Evolutionary conservation across 2,888 invertebrate species (phyloP).

Genomic region (Antheraea yamamai): DNA sequence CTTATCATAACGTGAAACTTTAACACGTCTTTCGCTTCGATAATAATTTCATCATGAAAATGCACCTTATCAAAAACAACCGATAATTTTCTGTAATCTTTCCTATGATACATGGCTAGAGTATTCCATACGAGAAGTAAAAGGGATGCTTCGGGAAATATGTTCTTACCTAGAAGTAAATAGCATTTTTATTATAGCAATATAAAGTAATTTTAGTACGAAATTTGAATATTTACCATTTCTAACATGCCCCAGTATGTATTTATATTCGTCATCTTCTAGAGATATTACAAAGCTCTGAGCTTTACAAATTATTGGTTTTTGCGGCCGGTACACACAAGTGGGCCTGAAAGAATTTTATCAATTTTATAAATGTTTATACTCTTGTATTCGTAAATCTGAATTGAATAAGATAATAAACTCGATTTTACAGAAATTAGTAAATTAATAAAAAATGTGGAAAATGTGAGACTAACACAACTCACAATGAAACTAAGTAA

Average conservation of each 20-base stretch:
- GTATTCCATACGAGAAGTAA: slow-evolving; percentile 73
- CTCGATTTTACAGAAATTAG: not conserved
- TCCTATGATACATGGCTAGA: slow-evolving; percentile 56
- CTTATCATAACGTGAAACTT: slow-evolving; percentile 20
- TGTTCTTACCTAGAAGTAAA: slow-evolving; percentile 66
- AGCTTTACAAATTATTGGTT: not conserved
- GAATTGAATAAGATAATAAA: no score
- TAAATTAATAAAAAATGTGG: no score
- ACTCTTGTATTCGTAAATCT: no score
- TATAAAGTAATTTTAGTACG: no score
- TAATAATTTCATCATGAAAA: slow-evolving; percentile 26
- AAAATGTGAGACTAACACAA: no score
- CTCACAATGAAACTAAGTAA: no score
- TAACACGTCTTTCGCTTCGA: slow-evolving; percentile 24
- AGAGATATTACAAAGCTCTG: slow-evolving; percentile 33
- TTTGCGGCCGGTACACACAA: not conserved
- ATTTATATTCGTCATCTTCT: slow-evolving; percentile 39
- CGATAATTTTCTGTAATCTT: slow-evolving; percentile 43
- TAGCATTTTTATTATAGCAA: no score
- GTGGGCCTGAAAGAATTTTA: not conserved
- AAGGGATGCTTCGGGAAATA: slow-evolving; percentile 85
- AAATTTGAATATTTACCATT: slow-evolving; percentile 29
- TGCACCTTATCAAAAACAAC: slow-evolving; percentile 28
- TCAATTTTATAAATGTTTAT: not conserved
- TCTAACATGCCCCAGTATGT: slow-evolving; percentile 32